These are phyloP conservation scores for Zaprionus lachaisei DNA, from an alignment of 1,140 invertebrate genomes.

Conservation along the genomic window DNA sequence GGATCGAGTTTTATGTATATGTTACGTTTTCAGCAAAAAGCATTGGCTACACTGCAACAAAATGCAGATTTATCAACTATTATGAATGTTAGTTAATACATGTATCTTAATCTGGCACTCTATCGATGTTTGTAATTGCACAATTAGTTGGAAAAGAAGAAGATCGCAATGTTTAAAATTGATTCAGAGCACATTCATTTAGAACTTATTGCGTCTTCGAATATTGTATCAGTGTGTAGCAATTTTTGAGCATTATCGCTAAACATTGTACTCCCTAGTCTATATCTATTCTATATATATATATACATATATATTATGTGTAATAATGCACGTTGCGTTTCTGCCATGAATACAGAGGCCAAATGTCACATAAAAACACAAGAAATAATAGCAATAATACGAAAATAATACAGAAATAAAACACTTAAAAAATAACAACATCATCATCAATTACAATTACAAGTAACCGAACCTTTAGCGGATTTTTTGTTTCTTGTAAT, in stretches of 20 bases:
- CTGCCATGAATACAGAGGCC: slow-evolving; percentile 76
- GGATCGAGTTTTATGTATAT: slow-evolving; percentile 60
- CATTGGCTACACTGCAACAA: slow-evolving; percentile 41
- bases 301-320: slow-evolving; percentile 25
- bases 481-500: slow-evolving; percentile 32
- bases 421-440: slow-evolving; percentile 48
- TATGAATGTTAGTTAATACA: slow-evolving; percentile 54
- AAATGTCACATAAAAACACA: slow-evolving; percentile 41
- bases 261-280: slow-evolving; percentile 34
- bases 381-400: slow-evolving; percentile 36
- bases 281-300: slow-evolving; percentile 17
- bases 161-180: slow-evolving; percentile 42
- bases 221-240: slow-evolving; percentile 71
- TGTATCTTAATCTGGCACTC: slow-evolving; percentile 49
- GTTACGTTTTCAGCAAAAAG: slow-evolving; percentile 56
- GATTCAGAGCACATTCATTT: slow-evolving; percentile 80
- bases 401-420: slow-evolving; percentile 9
- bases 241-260: slow-evolving; percentile 55
- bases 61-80: slow-evolving; percentile 39
- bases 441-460: slow-evolving; percentile 77
- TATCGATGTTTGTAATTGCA: slow-evolving; percentile 74
- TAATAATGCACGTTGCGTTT: slow-evolving; percentile 72
- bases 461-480: slow-evolving; percentile 21
- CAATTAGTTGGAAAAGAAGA: slow-evolving; percentile 49
- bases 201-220: slow-evolving; percentile 74